Evolutionary conservation across 1,140 invertebrate species (phyloP), one percentile per base, ranked within the genome.

Genomic region (Manduca sexta): DNA sequence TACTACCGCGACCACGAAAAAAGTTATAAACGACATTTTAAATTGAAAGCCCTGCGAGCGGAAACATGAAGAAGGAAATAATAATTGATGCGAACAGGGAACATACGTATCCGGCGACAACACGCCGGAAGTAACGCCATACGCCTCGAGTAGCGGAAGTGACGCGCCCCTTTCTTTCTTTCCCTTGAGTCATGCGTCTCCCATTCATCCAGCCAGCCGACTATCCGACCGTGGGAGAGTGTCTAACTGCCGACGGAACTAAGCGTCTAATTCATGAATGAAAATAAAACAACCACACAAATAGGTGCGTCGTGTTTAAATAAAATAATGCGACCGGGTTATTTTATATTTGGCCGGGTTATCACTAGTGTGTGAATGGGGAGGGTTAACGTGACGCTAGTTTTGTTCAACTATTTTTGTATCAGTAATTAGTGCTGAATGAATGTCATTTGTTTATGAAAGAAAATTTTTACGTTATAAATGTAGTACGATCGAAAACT

Each of bases 11-110:
- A 26, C n/a, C n/a, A 26, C 4, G 8, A 26, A 26, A 26, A 26
- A 26, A 26, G 21, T 26, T 26, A 8, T 26, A 26, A 26, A 26
- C 1, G 33, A 34, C 13, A 34, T 12, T 34, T 12, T 34, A 34
- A 34, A 13, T n/a, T 34, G 33, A 12, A 13, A 12, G 33, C 33
- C 33, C 33, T 12, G 11, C 13, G 21, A 26, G 21, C 72, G 74
- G 74, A 75, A 75, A 60, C 63, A 63, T 59, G 69, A 74, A 79
- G 70, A 76, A 77, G 78, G 74, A 79, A 77, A 77, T 71, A 74
- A 77, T 75, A 79, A 79, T 81, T 77, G 72, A 75, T 62, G 60
- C 61, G 61, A 67, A 66, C 64, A 64, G 67, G 65, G 71, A 68
- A 69, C 73, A 66, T 52, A 45, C 57, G 62, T 69, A 70, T 78